Conservation (phyloP, 2,888 invertebrate genomes). For the Gnatocerus cornutus region DNA sequence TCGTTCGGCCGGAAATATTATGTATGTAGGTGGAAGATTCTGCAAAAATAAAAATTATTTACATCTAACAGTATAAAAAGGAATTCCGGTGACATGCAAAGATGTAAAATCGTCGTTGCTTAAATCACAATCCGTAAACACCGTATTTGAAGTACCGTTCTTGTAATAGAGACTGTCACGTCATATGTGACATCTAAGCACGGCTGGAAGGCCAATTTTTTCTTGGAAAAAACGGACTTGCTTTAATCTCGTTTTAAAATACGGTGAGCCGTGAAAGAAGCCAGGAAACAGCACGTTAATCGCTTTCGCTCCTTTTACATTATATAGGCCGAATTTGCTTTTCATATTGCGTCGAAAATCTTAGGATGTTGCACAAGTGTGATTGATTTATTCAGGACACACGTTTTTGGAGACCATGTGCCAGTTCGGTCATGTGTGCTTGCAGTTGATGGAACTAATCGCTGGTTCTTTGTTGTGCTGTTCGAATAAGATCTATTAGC, state of each 20-base stretch:
- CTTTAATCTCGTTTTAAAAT: background rate
- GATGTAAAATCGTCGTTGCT: slow-evolving; percentile 9
- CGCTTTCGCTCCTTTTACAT: slow-evolving; percentile 12
- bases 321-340: background rate
- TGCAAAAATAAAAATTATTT: slow-evolving; percentile 13
- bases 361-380: slow-evolving; percentile 13
- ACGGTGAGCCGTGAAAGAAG: background rate
- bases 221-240: slow-evolving; percentile 3
- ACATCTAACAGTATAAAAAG: slow-evolving; percentile 6
- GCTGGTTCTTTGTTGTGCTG: slow-evolving; percentile 7
- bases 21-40: slow-evolving; percentile 21
- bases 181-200: slow-evolving; percentile 30
- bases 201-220: slow-evolving; percentile 17
- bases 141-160: slow-evolving; percentile 42
- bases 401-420: background rate
- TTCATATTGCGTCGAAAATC: background rate
- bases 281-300: slow-evolving; percentile 11
- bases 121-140: slow-evolving; percentile 37
- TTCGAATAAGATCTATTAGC: slow-evolving; percentile 19
- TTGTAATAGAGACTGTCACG: slow-evolving; percentile 39
- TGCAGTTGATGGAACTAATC: slow-evolving; percentile 34
- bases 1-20: slow-evolving; percentile 31
- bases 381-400: slow-evolving; percentile 20
- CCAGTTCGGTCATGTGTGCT: slow-evolving; percentile 1
- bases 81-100: slow-evolving; percentile 19